These are phyloP conservation scores for Orchestes rusci DNA, from an alignment of 2,888 invertebrate genomes.

Conservation along the genomic window DNA sequence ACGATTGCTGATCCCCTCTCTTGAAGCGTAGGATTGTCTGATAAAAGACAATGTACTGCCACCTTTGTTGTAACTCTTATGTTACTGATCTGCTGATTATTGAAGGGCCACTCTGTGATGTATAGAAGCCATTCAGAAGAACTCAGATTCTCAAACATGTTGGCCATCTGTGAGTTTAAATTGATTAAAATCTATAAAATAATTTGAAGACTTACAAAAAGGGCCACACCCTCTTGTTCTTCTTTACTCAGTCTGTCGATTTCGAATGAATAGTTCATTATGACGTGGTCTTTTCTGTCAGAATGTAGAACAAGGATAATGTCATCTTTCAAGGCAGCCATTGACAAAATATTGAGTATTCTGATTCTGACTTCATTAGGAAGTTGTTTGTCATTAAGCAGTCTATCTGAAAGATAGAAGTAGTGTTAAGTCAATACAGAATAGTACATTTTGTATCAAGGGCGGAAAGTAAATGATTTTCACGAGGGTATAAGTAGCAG, in stretches of 20 bases:
- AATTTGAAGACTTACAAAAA: slow-evolving; percentile 58
- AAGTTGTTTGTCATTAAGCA: slow-evolving; percentile 55
- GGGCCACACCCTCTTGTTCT: slow-evolving; percentile 73
- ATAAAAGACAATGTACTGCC: slow-evolving; percentile 76
- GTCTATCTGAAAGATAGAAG: no score
- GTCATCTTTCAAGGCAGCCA: slow-evolving; percentile 79
- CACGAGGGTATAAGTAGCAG: no score
- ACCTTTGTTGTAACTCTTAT: slow-evolving; percentile 87
- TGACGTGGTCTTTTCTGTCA: slow-evolving; percentile 78
- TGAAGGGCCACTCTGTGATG: slow-evolving; percentile 85
- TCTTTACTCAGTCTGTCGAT: slow-evolving; percentile 66
- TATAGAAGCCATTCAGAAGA: slow-evolving; percentile 90
- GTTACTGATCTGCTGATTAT: slow-evolving; percentile 73
- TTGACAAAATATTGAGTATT: slow-evolving; percentile 64
- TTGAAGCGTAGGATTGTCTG: slow-evolving; percentile 63
- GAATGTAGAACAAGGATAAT: slow-evolving; percentile 83
- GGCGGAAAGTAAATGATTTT: no score
- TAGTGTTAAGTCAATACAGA: no score
- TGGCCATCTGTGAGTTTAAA: slow-evolving; percentile 60
- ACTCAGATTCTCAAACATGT: slow-evolving; percentile 81
- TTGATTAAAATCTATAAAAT: slow-evolving; percentile 4
- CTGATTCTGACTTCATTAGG: slow-evolving; percentile 56
- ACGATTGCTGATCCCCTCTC: slow-evolving; percentile 80
- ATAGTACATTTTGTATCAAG: no score
- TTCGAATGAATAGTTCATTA: slow-evolving; percentile 80